phyloP scores from a whole-genome alignment of 2,113 vertebrate genomes.

The Rallus limicola region DNA sequence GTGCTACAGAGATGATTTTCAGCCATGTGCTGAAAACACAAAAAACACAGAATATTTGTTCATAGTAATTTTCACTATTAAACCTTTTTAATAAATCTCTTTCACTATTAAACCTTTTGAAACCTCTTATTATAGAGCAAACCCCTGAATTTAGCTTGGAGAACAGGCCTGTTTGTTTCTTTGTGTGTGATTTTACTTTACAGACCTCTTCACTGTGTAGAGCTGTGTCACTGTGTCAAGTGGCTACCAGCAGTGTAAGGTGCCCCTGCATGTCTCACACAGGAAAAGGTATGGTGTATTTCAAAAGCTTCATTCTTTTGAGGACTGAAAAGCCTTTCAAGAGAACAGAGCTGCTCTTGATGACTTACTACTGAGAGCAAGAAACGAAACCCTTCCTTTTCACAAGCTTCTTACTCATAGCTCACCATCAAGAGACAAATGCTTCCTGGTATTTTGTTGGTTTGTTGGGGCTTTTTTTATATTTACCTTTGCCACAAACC shows the following conservation, averaged over 20 bases:
- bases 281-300: background rate
- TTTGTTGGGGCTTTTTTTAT: background rate
- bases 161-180: background rate
- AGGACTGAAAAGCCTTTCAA: background rate
- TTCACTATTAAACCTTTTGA: background rate
- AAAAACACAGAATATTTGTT: background rate
- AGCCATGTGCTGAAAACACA: background rate
- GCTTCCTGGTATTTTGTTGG: background rate
- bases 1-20: background rate
- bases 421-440: background rate
- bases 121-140: background rate
- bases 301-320: background rate
- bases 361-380: background rate
- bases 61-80: background rate
- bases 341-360: background rate
- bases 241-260: background rate
- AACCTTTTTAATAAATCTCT: background rate
- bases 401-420: background rate
- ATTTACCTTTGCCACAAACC: background rate
- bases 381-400: background rate
- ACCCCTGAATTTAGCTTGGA: background rate
- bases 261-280: background rate
- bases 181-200: background rate
- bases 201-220: background rate
- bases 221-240: background rate